Base-by-base conservation (phyloP, 2,888 invertebrate species). In the Eugnorisma glareosa region DNA sequence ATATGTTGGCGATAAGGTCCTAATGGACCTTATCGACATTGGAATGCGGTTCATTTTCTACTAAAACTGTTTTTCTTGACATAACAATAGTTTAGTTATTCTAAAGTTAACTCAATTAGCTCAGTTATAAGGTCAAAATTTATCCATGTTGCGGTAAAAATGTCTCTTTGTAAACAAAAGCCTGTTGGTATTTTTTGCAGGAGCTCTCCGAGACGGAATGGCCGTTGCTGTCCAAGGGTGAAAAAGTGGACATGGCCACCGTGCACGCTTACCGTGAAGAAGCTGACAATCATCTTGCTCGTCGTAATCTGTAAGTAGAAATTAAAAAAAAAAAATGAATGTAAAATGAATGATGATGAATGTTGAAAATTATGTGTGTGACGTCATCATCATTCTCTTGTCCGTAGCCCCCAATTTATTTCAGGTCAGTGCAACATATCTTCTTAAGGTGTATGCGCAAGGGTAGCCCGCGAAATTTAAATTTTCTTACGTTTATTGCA, bases 301-400 rank as follows among this genome's bases (percentile, higher is more conserved):
- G 81, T 5, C 89, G 94, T 18, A 93, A 94, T 72, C n/a, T 76
- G 96, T 96, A 86, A 93, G 95, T 94, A 57, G 8, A 40, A 24
- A 68, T 11, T 31, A 77, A 31, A 71, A 21, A n/a, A n/a, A n/a
- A n/a, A n/a, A n/a, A n/a, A n/a, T n/a, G n/a, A n/a, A n/a, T n/a
- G n/a, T n/a, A n/a, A n/a, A n/a, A n/a, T n/a, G n/a, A n/a, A n/a
- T n/a, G n/a, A n/a, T n/a, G n/a, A n/a, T n/a, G n/a, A n/a, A n/a
- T n/a, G n/a, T n/a, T 43, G 10, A 54, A 73, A 69, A 57, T 21
- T 7, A 54, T 37, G n/a, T 35, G 24, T 48, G 24, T 18, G 68
- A 37, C 35, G 37, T 37, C n/a, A 37, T 54, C 18, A n/a, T 40
- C 24, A 37, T n/a, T 24, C 13, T 28, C n/a, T 5, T n/a, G 13